Evolutionary conservation across 2,113 vertebrate genomes (phyloP).

Genomic region (Falcunculus frontatus): DNA sequence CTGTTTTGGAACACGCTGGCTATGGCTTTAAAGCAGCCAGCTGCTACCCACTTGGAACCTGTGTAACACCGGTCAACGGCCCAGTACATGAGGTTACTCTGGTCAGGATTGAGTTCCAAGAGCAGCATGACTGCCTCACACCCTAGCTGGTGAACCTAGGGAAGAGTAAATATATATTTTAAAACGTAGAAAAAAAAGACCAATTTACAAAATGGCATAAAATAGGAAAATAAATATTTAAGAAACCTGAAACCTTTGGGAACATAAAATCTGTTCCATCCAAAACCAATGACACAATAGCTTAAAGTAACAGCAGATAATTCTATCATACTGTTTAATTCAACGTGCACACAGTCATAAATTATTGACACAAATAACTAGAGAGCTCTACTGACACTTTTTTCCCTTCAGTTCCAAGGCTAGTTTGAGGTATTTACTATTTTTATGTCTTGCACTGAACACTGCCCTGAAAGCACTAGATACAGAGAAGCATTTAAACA

Average conservation of each 20-base stretch:
- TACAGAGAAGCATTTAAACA: not conserved
- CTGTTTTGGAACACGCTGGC: constrained; percentile 97
- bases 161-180: not conserved
- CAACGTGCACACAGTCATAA: not conserved
- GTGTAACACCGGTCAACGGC: constrained; percentile 98
- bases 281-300: not conserved
- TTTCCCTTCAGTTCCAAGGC: not conserved
- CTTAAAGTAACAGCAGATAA: not conserved
- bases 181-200: not conserved
- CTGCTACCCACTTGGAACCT: constrained; percentile 88
- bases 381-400: not conserved
- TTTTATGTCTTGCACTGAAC: not conserved
- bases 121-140: constrained; percentile 95
- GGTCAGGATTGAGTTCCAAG: constrained; percentile 96
- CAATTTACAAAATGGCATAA: not conserved
- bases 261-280: not conserved
- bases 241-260: not conserved
- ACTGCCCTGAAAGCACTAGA: not conserved
- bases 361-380: not conserved
- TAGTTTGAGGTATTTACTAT: not conserved
- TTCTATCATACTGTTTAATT: not conserved
- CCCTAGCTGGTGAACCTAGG: constrained; percentile 93
- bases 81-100: constrained; percentile 99
- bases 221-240: not conserved
- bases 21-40: constrained; percentile 96